Evolutionary conservation across 2,888 invertebrate genomes (phyloP).

Genomic region (Lottia scabra): DNA sequence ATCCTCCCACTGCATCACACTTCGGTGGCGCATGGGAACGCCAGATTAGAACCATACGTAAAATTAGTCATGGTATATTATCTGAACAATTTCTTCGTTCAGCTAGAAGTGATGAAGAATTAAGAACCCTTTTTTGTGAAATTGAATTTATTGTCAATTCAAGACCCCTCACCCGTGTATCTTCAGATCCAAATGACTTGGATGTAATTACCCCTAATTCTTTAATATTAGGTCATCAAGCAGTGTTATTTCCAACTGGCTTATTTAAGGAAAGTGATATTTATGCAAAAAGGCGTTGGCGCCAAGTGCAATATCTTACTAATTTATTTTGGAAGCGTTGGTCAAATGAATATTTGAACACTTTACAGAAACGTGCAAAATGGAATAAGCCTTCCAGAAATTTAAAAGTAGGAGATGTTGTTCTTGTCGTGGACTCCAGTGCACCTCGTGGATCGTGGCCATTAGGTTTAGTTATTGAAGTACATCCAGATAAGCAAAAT

Average conservation of each 20-base stretch:
- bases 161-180: conserved; percentile 26
- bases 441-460: conserved; percentile 7
- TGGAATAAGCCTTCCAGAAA: conserved; percentile 12
- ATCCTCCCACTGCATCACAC: conserved; percentile 32
- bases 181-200: conserved; percentile 20
- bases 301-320: too few relatives aligned
- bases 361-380: conserved; percentile 21
- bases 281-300: conserved; percentile 29
- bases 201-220: conserved; percentile 29
- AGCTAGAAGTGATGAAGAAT: conserved; percentile 28
- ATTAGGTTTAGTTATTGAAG: conserved; percentile 1
- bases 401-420: too few relatives aligned
- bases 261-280: conserved; percentile 24
- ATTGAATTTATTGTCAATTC: conserved; percentile 30
- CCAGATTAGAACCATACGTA: conserved; percentile 26
- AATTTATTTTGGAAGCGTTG: conserved; percentile 30
- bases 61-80: conserved; percentile 19
- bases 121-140: conserved; percentile 28
- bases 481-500: conserved; percentile 3
- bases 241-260: conserved; percentile 23
- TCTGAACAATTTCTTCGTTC: conserved; percentile 16
- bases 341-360: conserved; percentile 19
- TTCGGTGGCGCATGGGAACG: too few relatives aligned
- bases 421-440: conserved; percentile 7
- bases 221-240: conserved; percentile 15